These are phyloP conservation scores for Tinea pellionella DNA, from an alignment of 2,888 invertebrate species.

Conservation along the genomic window DNA sequence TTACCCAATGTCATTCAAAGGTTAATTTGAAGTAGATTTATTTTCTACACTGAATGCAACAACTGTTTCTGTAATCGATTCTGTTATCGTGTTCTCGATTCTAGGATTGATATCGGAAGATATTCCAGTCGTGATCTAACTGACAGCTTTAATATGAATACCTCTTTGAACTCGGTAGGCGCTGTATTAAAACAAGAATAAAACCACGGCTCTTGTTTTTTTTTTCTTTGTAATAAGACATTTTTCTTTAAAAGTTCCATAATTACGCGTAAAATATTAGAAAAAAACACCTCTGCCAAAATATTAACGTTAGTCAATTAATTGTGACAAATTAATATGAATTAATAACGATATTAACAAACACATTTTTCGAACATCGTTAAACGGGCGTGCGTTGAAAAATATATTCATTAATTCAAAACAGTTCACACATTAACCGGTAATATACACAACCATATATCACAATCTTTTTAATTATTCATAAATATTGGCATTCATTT, in stretches of 20 bases:
- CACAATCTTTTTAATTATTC: conserved; percentile 9
- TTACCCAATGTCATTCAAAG: not conserved
- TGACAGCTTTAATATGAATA: not conserved
- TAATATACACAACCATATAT: conserved; percentile 8
- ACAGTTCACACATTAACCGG: not conserved
- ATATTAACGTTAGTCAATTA: conserved; percentile 1
- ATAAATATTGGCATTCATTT: not conserved
- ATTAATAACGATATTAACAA: not conserved
- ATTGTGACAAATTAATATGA: not conserved
- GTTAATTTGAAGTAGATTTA: not conserved
- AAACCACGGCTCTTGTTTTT: not conserved
- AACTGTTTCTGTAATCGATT: conserved; percentile 9
- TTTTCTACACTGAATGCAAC: not conserved
- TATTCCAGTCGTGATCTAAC: conserved; percentile 3
- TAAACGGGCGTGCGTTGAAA: not conserved
- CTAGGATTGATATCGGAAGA: conserved; percentile 6
- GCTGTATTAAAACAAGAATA: not conserved
- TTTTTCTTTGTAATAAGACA: not conserved
- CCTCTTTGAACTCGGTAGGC: conserved; percentile 8
- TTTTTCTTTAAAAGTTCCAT: not conserved
- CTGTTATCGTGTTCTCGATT: conserved; percentile 8
- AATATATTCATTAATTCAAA: conserved; percentile 6
- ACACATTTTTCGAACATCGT: not conserved
- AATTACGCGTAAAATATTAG: not conserved
- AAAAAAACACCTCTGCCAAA: not conserved